A percentile compares a stretch with the other conserved stretches of the same genome.
Evolutionary conservation across 2,113 vertebrate species (phyloP).

Genomic region (Prietella phreatophila): DNA sequence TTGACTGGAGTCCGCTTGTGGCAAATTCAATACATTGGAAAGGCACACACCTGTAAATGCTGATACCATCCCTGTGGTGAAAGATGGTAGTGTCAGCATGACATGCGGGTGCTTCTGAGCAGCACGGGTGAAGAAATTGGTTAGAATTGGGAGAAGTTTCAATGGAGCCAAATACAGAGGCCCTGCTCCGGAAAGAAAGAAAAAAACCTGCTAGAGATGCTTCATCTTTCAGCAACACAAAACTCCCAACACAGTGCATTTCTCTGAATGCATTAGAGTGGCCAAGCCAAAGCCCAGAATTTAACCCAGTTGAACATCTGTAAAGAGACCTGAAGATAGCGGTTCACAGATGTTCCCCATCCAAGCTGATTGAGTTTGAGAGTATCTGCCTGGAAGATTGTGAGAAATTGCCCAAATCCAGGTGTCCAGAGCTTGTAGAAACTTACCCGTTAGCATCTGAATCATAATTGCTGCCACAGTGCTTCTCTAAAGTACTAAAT

Average conservation of each 20-base stretch:
- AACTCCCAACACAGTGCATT: background rate
- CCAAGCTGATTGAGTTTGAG: constrained; percentile 5
- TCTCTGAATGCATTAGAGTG: background rate
- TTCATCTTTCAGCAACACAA: background rate
- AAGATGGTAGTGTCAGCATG: background rate
- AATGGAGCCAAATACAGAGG: background rate
- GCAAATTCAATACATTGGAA: background rate
- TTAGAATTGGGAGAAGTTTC: background rate
- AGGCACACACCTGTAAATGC: too few relatives aligned
- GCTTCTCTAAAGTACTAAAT: background rate
- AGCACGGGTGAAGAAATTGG: background rate
- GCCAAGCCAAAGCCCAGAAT: background rate
- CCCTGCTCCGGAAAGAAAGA: background rate
- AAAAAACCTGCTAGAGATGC: background rate
- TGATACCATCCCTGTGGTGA: background rate
- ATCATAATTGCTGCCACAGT: background rate
- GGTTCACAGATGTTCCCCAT: background rate
- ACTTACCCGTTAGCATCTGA: background rate
- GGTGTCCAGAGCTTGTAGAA: constrained; percentile 1
- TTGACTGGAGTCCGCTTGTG: background rate
- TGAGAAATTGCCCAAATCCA: constrained; percentile 18
- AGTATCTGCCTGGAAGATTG: background rate
- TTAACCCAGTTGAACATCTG: constrained; percentile 5
- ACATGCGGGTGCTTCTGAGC: background rate
- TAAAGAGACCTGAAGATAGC: background rate